A percentile compares a stretch with the other conserved stretches of the same genome.
These are phyloP conservation scores for Dusona sp. DNA, from an alignment of 2,888 invertebrate genomes.

Conservation along the genomic window DNA sequence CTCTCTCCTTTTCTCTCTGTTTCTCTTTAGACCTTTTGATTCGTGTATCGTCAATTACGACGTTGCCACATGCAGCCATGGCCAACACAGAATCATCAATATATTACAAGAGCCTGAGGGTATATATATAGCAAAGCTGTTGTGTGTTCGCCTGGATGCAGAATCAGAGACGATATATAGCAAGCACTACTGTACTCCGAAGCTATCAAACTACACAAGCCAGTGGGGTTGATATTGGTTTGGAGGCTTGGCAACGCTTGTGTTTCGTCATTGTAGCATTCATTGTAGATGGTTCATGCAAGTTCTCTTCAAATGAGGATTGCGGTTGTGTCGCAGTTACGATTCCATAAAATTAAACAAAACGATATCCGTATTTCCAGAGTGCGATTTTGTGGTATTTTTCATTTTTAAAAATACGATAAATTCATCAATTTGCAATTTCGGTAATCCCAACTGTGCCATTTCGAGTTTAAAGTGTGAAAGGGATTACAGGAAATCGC, in stretches of 20 bases:
- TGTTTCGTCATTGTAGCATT: conserved; percentile 9
- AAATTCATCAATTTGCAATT: background rate
- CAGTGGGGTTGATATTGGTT: conserved; percentile 30
- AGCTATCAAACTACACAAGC: conserved; percentile 38
- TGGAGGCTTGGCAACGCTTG: conserved; percentile 30
- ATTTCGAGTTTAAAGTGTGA: background rate
- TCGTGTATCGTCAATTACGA: conserved; percentile 60
- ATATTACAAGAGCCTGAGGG: conserved; percentile 50
- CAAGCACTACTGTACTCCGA: conserved; percentile 21
- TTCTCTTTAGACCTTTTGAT: conserved; percentile 12
- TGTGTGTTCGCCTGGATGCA: conserved; percentile 26
- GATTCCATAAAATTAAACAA: background rate
- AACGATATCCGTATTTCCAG: background rate
- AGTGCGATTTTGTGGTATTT: background rate
- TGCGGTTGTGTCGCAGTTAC: background rate
- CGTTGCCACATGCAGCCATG: conserved; percentile 55
- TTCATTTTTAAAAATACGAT: background rate
- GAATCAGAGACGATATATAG: conserved; percentile 25
- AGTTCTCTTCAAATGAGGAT: background rate
- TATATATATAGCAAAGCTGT: conserved; percentile 31
- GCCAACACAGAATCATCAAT: conserved; percentile 48
- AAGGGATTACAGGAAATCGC: background rate
- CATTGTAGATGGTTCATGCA: background rate
- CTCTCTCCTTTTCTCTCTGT: conserved; percentile 15
- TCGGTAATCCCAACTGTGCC: background rate